phyloP scores from a whole-genome alignment of 2,113 vertebrate genomes.

The Uria aalge region DNA sequence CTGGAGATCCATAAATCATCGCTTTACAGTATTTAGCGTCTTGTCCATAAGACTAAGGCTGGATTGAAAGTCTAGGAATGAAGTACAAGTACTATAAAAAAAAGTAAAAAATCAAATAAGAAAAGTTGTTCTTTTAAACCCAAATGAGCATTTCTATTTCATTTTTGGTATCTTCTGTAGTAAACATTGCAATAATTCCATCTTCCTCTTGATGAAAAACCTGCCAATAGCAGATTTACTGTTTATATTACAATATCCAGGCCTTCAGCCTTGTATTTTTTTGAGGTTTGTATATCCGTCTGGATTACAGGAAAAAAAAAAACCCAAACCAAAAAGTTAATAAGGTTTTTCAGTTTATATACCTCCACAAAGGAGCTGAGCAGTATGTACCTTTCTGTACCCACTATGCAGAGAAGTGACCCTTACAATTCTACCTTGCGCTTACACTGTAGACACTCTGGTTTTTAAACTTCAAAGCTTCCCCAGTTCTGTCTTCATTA shows the following conservation, averaged over 20 bases:
- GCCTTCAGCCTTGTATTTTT: not conserved
- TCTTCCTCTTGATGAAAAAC: not conserved
- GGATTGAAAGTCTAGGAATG: not conserved
- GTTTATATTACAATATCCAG: not conserved
- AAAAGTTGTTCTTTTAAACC: not conserved
- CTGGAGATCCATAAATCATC: not conserved
- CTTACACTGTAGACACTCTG: not conserved
- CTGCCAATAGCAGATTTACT: not conserved
- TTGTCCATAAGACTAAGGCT: not conserved
- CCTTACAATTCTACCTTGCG: not conserved
- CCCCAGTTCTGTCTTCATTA: not conserved
- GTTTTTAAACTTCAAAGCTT: not conserved
- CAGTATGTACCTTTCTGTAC: not conserved
- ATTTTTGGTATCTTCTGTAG: not conserved
- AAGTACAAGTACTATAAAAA: not conserved
- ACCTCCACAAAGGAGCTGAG: not conserved
- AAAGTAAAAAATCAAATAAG: not conserved
- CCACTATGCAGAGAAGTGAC: not conserved
- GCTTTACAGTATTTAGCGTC: not conserved
- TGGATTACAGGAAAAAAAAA: not conserved
- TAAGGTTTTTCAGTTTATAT: not conserved
- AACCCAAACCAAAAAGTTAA: not conserved
- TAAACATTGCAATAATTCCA: not conserved
- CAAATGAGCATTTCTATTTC: not conserved
- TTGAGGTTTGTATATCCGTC: not conserved